Evolutionary conservation across 2,888 invertebrate genomes (phyloP), one percentile per base, ranked within the genome.

Genomic region (Rutpela maculata): DNA sequence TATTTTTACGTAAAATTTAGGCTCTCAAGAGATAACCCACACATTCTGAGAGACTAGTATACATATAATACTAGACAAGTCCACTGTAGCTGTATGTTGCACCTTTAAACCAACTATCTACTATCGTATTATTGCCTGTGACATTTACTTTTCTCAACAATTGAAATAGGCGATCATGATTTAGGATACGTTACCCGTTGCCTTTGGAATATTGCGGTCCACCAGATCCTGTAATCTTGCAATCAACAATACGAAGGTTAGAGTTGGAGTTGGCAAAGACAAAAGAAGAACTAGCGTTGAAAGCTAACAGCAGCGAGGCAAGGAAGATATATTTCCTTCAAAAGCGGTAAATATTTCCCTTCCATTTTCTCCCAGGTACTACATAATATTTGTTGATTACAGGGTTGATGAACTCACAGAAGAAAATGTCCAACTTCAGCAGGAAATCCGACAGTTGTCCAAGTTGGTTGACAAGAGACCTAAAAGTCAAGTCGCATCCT

Each of bases 121-220:
- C 22, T 26, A 26, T 26, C 22, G 4, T 26, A 26, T 22, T 19
- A 43, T 56, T 74, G 55, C 17, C 38, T 55, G 5, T 55, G 15
- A n/a, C 11, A 1, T 55, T n/a, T 55, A 0, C 17, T 17, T 15
- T 7, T 17, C 3, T n/a, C 11, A 15, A 9, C 17, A n/a, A 55
- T n/a, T 55, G 17, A 7, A 55, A 55, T 55, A 17, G 17, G 22
- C 9, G 31, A 31, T 19, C 62, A 43, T 15, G 18, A 22, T 79
- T 60, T 78, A 90, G 91, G 85, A 91, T 92, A 81, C 90, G 91
- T 84, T 92, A 92, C 86, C 92, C 92, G 19, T 85, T 92, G 76
- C 91, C 91, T 10, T 80, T 92, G 83, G 91, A 92, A 81, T 92
- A 92, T 83, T 91, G 90, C 81, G 92, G 91, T 26, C 90, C 90